These are phyloP conservation scores for Ichneumoninae sp. DNA, from an alignment of 2,888 invertebrate genomes.

Conservation along the genomic window DNA sequence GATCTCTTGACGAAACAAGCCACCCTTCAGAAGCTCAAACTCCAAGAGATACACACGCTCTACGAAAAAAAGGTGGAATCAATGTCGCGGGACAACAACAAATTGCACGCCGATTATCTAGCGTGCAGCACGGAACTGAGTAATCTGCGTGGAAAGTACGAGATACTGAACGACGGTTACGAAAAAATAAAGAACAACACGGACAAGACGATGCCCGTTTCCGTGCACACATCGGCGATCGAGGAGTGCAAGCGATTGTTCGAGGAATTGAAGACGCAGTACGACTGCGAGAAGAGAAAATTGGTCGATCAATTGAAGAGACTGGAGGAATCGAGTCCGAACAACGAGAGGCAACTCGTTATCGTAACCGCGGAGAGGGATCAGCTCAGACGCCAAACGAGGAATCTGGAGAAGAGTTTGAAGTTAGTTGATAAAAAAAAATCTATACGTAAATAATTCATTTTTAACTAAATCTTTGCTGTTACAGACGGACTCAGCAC, in stretches of 20 bases:
- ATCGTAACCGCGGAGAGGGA: conserved; percentile 84
- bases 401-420: conserved; percentile 86
- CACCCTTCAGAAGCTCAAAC: conserved; percentile 89
- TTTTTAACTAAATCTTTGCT: conserved; percentile 7
- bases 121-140: conserved; percentile 86
- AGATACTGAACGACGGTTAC: conserved; percentile 85
- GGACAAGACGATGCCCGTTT: conserved; percentile 87
- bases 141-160: conserved; percentile 86
- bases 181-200: conserved; percentile 86
- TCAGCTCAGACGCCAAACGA: conserved; percentile 85
- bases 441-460: background rate
- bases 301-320: conserved; percentile 85
- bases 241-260: conserved; percentile 91
- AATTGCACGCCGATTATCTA: conserved; percentile 88
- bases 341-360: conserved; percentile 85
- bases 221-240: conserved; percentile 88
- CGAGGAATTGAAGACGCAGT: conserved; percentile 91
- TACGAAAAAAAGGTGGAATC: conserved; percentile 91
- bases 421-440: conserved; percentile 81
- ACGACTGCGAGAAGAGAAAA: conserved; percentile 89
- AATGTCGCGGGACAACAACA: conserved; percentile 88
- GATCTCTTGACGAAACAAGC: conserved; percentile 87
- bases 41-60: conserved; percentile 90
- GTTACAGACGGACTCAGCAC: conserved; percentile 83
- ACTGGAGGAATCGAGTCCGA: conserved; percentile 84